These are phyloP conservation scores for Limenitis arthemis DNA, from an alignment of 2,888 invertebrate genomes.

Conservation along the genomic window DNA sequence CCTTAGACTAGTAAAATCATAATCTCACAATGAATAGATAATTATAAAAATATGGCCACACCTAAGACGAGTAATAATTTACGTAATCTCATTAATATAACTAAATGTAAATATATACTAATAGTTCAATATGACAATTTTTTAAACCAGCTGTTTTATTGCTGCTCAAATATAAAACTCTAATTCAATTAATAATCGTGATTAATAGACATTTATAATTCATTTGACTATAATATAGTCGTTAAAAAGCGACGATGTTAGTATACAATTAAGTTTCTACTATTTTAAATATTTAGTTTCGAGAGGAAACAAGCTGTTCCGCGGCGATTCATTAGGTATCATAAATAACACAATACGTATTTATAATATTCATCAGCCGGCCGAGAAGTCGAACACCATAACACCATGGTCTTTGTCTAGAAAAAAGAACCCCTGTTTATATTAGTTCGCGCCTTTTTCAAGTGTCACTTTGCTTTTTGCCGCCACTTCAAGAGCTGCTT, in stretches of 20 bases:
- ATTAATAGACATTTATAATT: conserved; percentile 39
- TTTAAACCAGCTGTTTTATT: conserved; percentile 38
- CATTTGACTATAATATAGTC: conserved; percentile 29
- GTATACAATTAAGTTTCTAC: conserved; percentile 14
- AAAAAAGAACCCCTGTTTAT: conserved; percentile 57
- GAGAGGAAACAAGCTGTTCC: conserved; percentile 14
- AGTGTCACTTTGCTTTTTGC: conserved; percentile 70
- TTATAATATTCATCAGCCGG: conserved; percentile 28
- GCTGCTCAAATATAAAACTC: conserved; percentile 30
- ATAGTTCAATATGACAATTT: conserved; percentile 33
- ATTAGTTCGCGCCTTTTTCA: conserved; percentile 68
- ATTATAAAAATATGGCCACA: conserved; percentile 14
- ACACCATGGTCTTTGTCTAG: conserved; percentile 40
- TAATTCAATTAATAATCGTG: conserved; percentile 31
- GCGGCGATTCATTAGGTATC: conserved; percentile 10
- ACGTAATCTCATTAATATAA: conserved; percentile 34
- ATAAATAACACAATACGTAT: conserved; percentile 20
- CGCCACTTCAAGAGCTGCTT: conserved; percentile 48
- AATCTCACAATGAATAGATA: conserved; percentile 1
- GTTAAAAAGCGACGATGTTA: conserved; percentile 16
- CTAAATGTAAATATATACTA: conserved; percentile 32
- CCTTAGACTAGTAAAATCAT: background rate
- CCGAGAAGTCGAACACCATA: conserved; percentile 30
- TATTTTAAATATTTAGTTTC: conserved; percentile 11
- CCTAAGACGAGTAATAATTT: conserved; percentile 26